These are phyloP conservation scores for Dascillus cervinus DNA, from an alignment of 2,888 invertebrate genomes.

Conservation along the genomic window DNA sequence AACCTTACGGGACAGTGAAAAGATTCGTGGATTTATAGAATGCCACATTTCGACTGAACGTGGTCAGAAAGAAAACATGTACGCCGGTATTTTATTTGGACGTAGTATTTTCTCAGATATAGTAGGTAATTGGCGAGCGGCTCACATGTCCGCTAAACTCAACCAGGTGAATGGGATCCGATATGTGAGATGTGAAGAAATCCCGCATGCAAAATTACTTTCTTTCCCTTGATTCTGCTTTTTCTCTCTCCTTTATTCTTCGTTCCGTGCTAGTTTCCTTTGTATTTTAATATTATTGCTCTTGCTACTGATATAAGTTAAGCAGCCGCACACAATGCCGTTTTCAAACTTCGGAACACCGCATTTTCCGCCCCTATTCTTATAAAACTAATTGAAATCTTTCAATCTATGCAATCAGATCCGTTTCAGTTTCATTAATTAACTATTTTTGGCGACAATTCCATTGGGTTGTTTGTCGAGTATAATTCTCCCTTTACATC, in stretches of 20 bases:
- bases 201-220: slow-evolving; percentile 22
- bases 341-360: too few relatives aligned
- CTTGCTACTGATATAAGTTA: too few relatives aligned
- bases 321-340: too few relatives aligned
- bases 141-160: slow-evolving; percentile 15
- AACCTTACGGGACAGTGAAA: too few relatives aligned
- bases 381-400: too few relatives aligned
- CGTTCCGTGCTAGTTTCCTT: slow-evolving; percentile 12
- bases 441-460: too few relatives aligned
- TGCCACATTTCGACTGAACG: slow-evolving; percentile 21
- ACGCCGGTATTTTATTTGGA: slow-evolving; percentile 15
- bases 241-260: slow-evolving; percentile 10
- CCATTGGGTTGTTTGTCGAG: too few relatives aligned
- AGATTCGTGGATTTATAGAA: slow-evolving; percentile 21
- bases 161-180: slow-evolving; percentile 14
- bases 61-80: slow-evolving; percentile 21
- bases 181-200: slow-evolving; percentile 18
- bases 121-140: slow-evolving; percentile 18
- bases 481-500: too few relatives aligned
- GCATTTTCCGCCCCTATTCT: too few relatives aligned
- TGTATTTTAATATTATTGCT: slow-evolving; percentile 12
- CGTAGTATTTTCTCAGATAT: slow-evolving; percentile 15
- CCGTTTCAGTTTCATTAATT: too few relatives aligned
- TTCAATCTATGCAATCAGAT: too few relatives aligned
- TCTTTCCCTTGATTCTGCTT: slow-evolving; percentile 12